These are phyloP conservation scores for Probosciger aterrimus DNA, from an alignment of 2,113 vertebrate genomes.

Conservation along the genomic window DNA sequence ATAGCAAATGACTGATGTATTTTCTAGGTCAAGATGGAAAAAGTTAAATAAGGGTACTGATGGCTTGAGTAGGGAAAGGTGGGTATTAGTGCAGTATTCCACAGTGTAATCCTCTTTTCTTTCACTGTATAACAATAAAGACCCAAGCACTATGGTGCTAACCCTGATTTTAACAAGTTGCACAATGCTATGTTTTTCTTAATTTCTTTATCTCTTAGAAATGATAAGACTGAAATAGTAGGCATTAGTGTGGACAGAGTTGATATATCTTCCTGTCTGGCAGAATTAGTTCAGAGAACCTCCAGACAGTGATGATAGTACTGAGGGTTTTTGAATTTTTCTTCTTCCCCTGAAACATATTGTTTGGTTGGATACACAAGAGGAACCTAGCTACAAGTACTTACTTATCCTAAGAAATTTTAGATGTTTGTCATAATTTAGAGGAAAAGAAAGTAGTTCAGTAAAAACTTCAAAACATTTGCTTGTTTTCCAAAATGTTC, in stretches of 20 bases:
- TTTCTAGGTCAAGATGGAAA: constrained; percentile 59
- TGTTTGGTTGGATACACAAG: neutral
- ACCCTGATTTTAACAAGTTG: neutral
- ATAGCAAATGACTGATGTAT: constrained; percentile 9
- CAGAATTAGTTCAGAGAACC: neutral
- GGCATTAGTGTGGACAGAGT: neutral
- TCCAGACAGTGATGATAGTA: neutral
- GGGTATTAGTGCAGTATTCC: neutral
- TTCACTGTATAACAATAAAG: neutral
- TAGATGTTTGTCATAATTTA: neutral
- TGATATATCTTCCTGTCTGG: neutral
- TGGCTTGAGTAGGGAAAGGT: neutral
- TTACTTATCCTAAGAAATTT: neutral
- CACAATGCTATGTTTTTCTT: neutral
- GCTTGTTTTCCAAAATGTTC: neutral
- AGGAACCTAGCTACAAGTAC: neutral
- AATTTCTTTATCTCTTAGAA: neutral
- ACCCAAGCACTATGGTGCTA: neutral
- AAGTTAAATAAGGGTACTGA: constrained; percentile 13
- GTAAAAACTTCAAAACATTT: neutral
- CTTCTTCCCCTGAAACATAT: neutral
- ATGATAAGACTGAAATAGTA: neutral
- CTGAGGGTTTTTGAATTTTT: neutral
- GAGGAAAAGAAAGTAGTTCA: neutral
- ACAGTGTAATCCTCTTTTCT: neutral